Base-by-base conservation (phyloP, 2,797 vertebrate genomes). In the Gymnoscopelus braueri region DNA sequence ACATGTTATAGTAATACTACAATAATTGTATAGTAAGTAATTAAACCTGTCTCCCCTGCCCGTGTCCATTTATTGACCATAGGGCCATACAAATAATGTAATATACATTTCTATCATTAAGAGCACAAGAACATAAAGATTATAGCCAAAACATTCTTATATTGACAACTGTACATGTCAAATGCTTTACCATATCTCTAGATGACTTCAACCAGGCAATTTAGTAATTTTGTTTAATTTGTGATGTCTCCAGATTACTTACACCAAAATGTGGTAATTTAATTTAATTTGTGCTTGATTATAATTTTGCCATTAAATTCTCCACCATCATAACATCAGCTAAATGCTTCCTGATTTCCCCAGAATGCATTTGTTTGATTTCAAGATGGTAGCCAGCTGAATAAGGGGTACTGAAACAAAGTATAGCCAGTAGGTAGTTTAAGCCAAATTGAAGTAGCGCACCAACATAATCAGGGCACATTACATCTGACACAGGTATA, bases 261-360 rank as follows among this genome's bases (percentile, higher is more conserved):
- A 3, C 26, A 29, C 26, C 26, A 29, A 29, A 29, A 29, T 29
- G 26, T 29, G 2, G 26, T 29, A 29, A 3, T 29, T 29, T 29
- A 1, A 29, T 29, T 29, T 29, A 29, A 29, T 29, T 29, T 29
- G 3, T 29, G 26, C 26, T 29, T 29, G 26, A 29, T 29, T 29
- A 19, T 19, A 19, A 19, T 29, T 29, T 29, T 4, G 3, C 26
- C 3, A n/a, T 26, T 26, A 26, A 26, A 26, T 26, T 26, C 26
- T 26, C 26, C 26, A 26, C 3, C 26, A 26, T 26, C 50, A 58
- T 67, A 75, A 67, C 26, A 81, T 12, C 63, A 69, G 39, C 39
- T 44, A 44, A 44, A 44, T 2, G 39, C 65, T 73, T 82, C 67
- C 65, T 81, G 67, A 19, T 75, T 53, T 26, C 48, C 47, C 69